A percentile compares a stretch with the other conserved stretches of the same genome.
phyloP scores from a whole-genome alignment of 1,140 invertebrate genomes.

The Archivesica marissinica region DNA sequence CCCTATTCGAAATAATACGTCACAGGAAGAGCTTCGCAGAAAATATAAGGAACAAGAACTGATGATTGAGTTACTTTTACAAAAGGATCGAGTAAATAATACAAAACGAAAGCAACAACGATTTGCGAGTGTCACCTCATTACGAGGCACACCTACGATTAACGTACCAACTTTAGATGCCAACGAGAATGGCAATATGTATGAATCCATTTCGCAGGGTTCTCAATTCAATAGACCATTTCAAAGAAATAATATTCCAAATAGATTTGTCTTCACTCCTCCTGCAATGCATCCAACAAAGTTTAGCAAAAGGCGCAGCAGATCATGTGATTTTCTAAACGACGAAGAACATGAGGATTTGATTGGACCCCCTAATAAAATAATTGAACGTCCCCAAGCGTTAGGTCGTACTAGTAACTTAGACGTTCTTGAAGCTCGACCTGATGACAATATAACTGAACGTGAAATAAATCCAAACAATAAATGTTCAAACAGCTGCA shows the following conservation, averaged over 20 bases:
- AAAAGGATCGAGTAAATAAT: background rate
- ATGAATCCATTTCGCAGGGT: background rate
- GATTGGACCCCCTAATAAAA: background rate
- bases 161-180: too few relatives aligned
- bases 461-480: background rate
- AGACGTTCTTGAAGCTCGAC: background rate
- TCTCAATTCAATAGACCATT: background rate
- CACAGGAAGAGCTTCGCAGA: background rate
- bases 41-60: background rate
- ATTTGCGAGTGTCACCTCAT: background rate
- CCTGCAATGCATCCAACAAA: background rate
- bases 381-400: background rate
- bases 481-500: background rate
- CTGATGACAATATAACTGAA: background rate
- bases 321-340: conserved; percentile 1
- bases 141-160: background rate
- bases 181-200: background rate
- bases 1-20: background rate
- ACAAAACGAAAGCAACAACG: background rate
- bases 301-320: background rate
- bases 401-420: background rate
- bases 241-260: background rate
- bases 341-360: background rate
- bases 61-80: background rate
- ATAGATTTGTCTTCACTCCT: background rate